These are phyloP conservation scores for Taurulus bubalis DNA, from an alignment of 2,113 vertebrate genomes.

Conservation along the genomic window DNA sequence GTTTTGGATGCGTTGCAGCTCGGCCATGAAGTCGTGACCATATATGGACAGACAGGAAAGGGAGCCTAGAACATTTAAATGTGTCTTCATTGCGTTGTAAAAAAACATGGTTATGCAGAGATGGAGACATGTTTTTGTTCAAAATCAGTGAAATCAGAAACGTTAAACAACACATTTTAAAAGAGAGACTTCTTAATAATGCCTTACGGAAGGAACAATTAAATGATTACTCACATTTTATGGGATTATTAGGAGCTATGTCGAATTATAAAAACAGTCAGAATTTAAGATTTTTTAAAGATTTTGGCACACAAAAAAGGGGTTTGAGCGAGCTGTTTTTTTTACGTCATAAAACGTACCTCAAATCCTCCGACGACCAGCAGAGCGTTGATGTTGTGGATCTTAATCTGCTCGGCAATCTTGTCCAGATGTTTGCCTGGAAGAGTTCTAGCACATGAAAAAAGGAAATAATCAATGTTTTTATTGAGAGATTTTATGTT, in stretches of 20 bases:
- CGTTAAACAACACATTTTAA: not conserved
- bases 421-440: constrained; percentile 89
- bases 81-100: not conserved
- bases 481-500: no score
- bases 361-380: constrained; percentile 96
- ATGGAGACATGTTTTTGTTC: not conserved
- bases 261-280: not conserved
- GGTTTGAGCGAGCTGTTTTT: not conserved
- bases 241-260: constrained; percentile 1
- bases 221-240: not conserved
- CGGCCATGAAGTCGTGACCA: not conserved
- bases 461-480: not conserved
- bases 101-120: not conserved
- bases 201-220: not conserved
- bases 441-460: constrained; percentile 82
- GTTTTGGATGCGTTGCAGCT: constrained; percentile 36
- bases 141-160: constrained; percentile 6
- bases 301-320: not conserved
- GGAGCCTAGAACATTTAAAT: not conserved
- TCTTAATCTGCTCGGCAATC: constrained; percentile 91
- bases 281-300: not conserved
- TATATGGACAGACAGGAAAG: not conserved
- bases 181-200: not conserved
- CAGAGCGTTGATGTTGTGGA: constrained; percentile 89
- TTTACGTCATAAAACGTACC: constrained; percentile 63